Base-by-base conservation (phyloP, 2,888 invertebrate species). In the Caradrina clavipalpis region DNA sequence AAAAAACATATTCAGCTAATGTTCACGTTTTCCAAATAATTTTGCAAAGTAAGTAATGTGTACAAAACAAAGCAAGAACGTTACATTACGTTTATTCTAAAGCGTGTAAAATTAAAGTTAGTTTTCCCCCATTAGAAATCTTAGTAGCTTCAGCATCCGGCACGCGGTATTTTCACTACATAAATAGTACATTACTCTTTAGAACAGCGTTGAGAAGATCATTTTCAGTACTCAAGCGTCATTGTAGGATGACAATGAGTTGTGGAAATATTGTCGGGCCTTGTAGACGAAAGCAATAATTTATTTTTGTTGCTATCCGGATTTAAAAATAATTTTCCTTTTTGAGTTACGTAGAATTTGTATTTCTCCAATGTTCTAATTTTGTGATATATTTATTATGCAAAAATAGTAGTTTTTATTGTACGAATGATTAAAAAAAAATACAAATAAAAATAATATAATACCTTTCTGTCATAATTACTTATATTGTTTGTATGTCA, bases 101-200 rank as follows among this genome's bases (percentile, higher is more conserved):
- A 73, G 67, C 65, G 69, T 61, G 69, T 66, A 65, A 73, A 70
- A 80, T 80, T 84, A 78, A 82, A 73, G 64, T 65, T 63, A 74
- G 72, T 76, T 86, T 84, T 82, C 81, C 86, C 73, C 78, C 76
- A 79, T 86, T 85, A 86, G 86, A 87, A 87, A 87, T 80, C 86
- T 87, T 80, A 82, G 81, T 86, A 78, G 67, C 65, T 47, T 57
- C 66, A 75, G 79, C 72, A 78, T 84, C 78, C 80, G 83, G 76
- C 50, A 76, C 61, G 54, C 49, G 68, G 69, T 60, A 68, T 68
- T 84, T 85, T 86, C 85, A 72, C 86, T 81, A 71, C 73, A 73
- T 81, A 74, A 80, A 80, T 76, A 80, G 68, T 66, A 69, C 80
- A 80, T 85, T 83, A 81, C 69, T 74, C 67, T 68, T 70, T 22